A percentile compares a stretch with the other conserved stretches of the same genome.
phyloP scores from a whole-genome alignment of 2,888 invertebrate genomes.

The Eugnorisma glareosa region DNA sequence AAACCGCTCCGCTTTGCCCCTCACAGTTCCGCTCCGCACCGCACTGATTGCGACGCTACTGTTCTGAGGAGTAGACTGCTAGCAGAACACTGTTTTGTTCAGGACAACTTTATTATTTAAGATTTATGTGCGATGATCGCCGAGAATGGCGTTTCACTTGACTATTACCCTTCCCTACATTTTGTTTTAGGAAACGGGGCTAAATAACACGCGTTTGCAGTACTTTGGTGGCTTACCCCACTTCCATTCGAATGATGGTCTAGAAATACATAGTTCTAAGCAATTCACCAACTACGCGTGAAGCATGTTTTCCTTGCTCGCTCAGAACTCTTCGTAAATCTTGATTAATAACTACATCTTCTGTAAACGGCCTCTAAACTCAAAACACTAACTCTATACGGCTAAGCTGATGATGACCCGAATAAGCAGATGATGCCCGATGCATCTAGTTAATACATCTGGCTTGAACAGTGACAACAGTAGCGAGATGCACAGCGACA shows the following conservation, averaged over 20 bases:
- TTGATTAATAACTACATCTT: neutral
- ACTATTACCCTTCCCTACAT: neutral
- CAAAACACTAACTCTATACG: too few relatives aligned
- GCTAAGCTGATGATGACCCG: neutral
- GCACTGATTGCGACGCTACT: neutral
- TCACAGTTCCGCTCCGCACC: neutral
- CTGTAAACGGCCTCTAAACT: neutral
- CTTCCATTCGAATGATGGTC: neutral
- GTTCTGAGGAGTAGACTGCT: slow-evolving; percentile 8
- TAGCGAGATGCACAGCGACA: neutral
- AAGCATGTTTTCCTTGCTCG: neutral
- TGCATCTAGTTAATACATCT: neutral
- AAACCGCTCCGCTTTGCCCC: neutral
- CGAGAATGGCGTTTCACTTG: neutral
- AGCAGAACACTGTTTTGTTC: slow-evolving; percentile 14
- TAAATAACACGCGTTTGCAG: slow-evolving; percentile 5
- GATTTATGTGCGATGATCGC: slow-evolving; percentile 1
- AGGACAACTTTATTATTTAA: slow-evolving; percentile 25
- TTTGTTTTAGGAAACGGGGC: neutral
- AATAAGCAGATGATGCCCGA: neutral
- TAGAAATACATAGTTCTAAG: slow-evolving; percentile 1
- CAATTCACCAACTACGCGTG: neutral
- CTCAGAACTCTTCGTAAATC: neutral
- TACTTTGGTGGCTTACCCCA: neutral
- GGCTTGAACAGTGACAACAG: neutral